These are phyloP conservation scores for Mythimna albipuncta DNA, from an alignment of 2,888 invertebrate genomes.

Conservation along the genomic window DNA sequence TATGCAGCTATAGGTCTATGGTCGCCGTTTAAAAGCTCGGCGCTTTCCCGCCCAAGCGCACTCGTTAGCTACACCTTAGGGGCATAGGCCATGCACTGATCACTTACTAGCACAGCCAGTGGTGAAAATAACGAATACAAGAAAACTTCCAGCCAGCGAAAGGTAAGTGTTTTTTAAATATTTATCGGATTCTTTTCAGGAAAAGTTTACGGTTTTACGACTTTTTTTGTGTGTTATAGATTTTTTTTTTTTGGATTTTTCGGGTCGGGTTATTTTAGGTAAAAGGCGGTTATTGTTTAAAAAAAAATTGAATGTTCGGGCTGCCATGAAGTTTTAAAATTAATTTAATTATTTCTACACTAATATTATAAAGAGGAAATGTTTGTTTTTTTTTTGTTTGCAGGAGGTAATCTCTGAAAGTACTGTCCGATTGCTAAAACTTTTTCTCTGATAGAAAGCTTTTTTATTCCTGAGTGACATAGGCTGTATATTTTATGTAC, in stretches of 20 bases:
- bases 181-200: not conserved
- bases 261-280: rapidly evolving
- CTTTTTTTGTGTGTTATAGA: not conserved
- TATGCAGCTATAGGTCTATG: slow-evolving; percentile 74
- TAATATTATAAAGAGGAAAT: too few species aligned
- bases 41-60: slow-evolving; percentile 82
- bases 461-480: too few species aligned
- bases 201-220: not conserved
- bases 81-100: slow-evolving; percentile 70
- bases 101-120: slow-evolving; percentile 32
- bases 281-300: not conserved
- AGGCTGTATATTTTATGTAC: too few species aligned
- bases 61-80: slow-evolving; percentile 71
- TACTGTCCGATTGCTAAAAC: too few species aligned
- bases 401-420: too few species aligned
- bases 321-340: not conserved
- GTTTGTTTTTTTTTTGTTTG: too few species aligned
- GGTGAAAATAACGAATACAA: slow-evolving; percentile 32
- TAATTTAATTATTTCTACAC: not conserved
- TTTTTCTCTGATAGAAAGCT: too few species aligned
- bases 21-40: slow-evolving; percentile 82
- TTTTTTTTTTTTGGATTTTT: not conserved
- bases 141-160: slow-evolving; percentile 25
- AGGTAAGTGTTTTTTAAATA: slow-evolving; percentile 26
- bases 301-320: not conserved